phyloP scores from a whole-genome alignment of 1,140 invertebrate species.

The Ylistrum balloti region DNA sequence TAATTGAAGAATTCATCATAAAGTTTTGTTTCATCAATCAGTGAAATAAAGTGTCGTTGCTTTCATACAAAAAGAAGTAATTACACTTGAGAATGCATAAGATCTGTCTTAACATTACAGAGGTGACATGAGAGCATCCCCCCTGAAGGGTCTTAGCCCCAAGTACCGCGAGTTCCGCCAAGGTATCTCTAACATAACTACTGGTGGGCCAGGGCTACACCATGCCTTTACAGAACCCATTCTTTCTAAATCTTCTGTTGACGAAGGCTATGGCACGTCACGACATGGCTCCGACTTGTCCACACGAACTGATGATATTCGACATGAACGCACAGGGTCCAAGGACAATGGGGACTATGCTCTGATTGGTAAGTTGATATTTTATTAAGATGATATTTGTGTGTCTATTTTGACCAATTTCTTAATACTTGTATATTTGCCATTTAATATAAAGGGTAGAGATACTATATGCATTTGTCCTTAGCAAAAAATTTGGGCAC shows the following conservation, averaged over 20 bases:
- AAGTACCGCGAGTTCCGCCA: conserved; percentile 43
- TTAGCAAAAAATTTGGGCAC: too few species aligned
- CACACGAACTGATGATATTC: conserved; percentile 72
- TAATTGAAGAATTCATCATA: too few species aligned
- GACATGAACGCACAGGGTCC: conserved; percentile 73
- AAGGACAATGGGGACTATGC: conserved; percentile 75
- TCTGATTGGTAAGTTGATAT: conserved; percentile 71
- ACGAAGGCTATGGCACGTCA: conserved; percentile 63
- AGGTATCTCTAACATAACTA: conserved; percentile 47
- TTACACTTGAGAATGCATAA: background rate
- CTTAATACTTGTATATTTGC: too few species aligned
- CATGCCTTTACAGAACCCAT: conserved; percentile 77
- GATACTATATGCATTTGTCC: too few species aligned
- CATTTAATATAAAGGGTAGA: too few species aligned
- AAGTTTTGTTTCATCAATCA: conserved; percentile 4
- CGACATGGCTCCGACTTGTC: conserved; percentile 64
- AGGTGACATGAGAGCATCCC: conserved; percentile 65
- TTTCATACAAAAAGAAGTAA: background rate
- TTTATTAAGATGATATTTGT: too few species aligned
- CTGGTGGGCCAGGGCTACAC: conserved; percentile 44
- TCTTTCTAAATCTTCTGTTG: conserved; percentile 69
- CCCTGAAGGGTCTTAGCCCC: conserved; percentile 46
- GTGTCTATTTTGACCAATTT: too few species aligned
- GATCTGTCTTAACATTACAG: conserved; percentile 54
- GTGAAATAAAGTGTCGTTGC: background rate